phyloP scores from a whole-genome alignment of 2,888 invertebrate species.

The Tipula lateralis region DNA sequence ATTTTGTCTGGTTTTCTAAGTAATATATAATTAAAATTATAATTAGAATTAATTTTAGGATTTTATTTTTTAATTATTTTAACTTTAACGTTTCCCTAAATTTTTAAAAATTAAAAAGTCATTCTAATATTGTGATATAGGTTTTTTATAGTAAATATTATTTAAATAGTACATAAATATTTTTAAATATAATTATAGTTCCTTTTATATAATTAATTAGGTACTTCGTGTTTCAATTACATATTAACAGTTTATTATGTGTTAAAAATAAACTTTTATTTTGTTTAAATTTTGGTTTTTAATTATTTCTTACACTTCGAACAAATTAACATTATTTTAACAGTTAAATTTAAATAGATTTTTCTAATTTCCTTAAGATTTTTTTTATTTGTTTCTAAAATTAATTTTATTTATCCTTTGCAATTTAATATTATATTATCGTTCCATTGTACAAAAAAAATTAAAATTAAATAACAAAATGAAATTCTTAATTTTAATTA shows the following conservation, averaged over 20 bases:
- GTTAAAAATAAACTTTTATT: slow-evolving; percentile 25
- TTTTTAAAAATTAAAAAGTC: slow-evolving; percentile 3
- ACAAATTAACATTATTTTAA: slow-evolving; percentile 28
- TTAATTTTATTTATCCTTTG: neutral
- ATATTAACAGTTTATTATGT: slow-evolving; percentile 28
- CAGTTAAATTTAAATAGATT: slow-evolving; percentile 25
- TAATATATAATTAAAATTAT: slow-evolving; percentile 27
- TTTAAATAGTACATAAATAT: slow-evolving; percentile 29
- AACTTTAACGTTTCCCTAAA: slow-evolving; percentile 29
- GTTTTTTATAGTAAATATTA: slow-evolving; percentile 27
- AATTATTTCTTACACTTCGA: slow-evolving; percentile 26
- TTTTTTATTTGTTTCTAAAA: neutral
- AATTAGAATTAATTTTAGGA: neutral
- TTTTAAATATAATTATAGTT: slow-evolving; percentile 29
- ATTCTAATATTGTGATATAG: slow-evolving; percentile 20
- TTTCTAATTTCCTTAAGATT: slow-evolving; percentile 13
- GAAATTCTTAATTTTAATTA: slow-evolving; percentile 9
- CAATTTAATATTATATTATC: neutral
- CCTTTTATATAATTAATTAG: slow-evolving; percentile 27
- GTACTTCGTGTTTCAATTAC: slow-evolving; percentile 30
- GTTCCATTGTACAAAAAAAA: slow-evolving; percentile 24
- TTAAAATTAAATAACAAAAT: slow-evolving; percentile 24
- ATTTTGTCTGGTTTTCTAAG: neutral
- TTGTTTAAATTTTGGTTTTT: slow-evolving; percentile 26
- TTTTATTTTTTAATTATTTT: neutral